These are phyloP conservation scores for Zaprionus gabonicus DNA, from an alignment of 1,140 invertebrate genomes.

Conservation along the genomic window DNA sequence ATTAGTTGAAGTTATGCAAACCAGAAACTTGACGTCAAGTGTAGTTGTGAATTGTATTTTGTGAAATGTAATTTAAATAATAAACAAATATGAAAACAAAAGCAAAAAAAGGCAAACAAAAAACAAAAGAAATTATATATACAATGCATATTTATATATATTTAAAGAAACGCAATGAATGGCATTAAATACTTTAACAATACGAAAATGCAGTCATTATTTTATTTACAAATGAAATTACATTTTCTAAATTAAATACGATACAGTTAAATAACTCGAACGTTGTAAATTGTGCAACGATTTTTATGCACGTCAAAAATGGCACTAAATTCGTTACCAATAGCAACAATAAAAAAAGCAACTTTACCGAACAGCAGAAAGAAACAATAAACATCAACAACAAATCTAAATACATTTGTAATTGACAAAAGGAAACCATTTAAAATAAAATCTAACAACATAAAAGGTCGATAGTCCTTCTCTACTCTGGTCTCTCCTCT, in stretches of 20 bases:
- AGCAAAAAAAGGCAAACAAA: conserved; percentile 53
- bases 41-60: conserved; percentile 85
- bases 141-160: conserved; percentile 77
- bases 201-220: conserved; percentile 69
- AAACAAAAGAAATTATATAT: conserved; percentile 73
- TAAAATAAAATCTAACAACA: conserved; percentile 80
- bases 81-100: conserved; percentile 53
- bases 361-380: conserved; percentile 31
- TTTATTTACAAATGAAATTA: conserved; percentile 71
- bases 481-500: not conserved
- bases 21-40: conserved; percentile 76
- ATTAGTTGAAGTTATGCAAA: conserved; percentile 62
- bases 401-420: conserved; percentile 83
- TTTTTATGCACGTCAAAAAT: conserved; percentile 65
- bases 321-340: conserved; percentile 56
- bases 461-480: conserved; percentile 43
- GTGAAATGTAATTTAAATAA: conserved; percentile 83
- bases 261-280: conserved; percentile 28
- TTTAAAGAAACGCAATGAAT: conserved; percentile 43
- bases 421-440: conserved; percentile 77
- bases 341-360: conserved; percentile 37
- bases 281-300: conserved; percentile 56
- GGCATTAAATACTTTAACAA: conserved; percentile 69
- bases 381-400: conserved; percentile 48
- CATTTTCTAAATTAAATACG: conserved; percentile 63